Conservation (phyloP, 2,797 vertebrate species). For the Acestrorhynchus altus region DNA sequence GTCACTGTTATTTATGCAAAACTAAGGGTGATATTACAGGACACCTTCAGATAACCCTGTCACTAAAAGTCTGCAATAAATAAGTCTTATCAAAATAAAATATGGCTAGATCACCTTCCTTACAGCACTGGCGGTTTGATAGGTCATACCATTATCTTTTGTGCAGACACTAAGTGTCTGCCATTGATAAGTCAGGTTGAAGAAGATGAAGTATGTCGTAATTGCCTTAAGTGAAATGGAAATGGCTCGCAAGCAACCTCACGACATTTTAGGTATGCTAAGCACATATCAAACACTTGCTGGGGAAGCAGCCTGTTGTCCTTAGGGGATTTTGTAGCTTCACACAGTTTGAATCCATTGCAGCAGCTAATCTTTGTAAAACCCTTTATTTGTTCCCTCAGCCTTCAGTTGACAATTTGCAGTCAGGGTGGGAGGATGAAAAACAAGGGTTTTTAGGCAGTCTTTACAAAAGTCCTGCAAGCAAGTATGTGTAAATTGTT, state of each 20-base stretch:
- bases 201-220: conserved; percentile 52
- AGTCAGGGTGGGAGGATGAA: conserved; percentile 26
- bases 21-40: conserved; percentile 8
- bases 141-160: background rate
- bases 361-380: conserved; percentile 45
- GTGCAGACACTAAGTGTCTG: conserved; percentile 17
- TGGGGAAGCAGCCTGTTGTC: conserved; percentile 9
- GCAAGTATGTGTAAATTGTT: conserved; percentile 6
- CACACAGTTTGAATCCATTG: conserved; percentile 33
- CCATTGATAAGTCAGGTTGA: conserved; percentile 48
- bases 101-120: conserved; percentile 2
- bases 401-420: conserved; percentile 36
- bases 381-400: conserved; percentile 25
- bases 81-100: conserved; percentile 20
- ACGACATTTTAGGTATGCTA: conserved; percentile 7
- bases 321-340: conserved; percentile 38
- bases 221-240: conserved; percentile 46
- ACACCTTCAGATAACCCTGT: conserved; percentile 19
- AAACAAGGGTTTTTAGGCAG: conserved; percentile 26
- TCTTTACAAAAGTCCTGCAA: conserved; percentile 19
- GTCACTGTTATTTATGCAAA: conserved; percentile 20
- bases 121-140: background rate
- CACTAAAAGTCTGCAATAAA: conserved; percentile 8
- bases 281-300: conserved; percentile 44
- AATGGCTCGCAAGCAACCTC: conserved; percentile 37